Evolutionary conservation across 2,888 invertebrate genomes (phyloP), one percentile per base, ranked within the genome.

Genomic region (Rutpela maculata): DNA sequence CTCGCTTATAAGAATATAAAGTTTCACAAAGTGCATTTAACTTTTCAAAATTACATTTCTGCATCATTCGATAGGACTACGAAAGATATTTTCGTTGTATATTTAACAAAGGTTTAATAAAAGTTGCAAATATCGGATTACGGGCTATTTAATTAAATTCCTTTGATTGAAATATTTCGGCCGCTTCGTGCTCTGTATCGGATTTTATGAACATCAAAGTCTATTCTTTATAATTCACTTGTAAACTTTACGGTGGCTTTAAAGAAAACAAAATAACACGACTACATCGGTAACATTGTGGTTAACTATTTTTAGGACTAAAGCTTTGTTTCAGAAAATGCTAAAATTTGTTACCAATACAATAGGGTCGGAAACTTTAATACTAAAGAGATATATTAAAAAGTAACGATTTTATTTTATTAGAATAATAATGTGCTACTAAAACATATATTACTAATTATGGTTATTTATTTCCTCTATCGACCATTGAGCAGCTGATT

Each of bases 111-210:
- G n/a, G 50, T 50, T 50, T 50, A 50, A 50, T 50, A 50, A 22
- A 74, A 74, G 74, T 67, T 74, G 59, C 67, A 74, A 67, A 74
- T 74, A 74, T 74, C 67, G 43, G 67, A 62, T 74, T 67, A 74
- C 43, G 35, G 74, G 19, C 31, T n/a, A 74, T 74, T 59, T 74
- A 74, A 74, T 74, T 67, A 78, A 78, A 75, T 78, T 78, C 78
- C 75, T 72, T 75, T 76, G 72, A 74, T 74, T 74, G 74, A 67
- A 74, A 60, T 67, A 67, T 74, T 55, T 67, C 62, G 57, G 74
- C 38, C 22, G 38, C 55, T 38, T 19, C 63, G 43, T 31, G 12
- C 55, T 63, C 31, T 26, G n/a, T 17, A 18, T 72, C 55, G 62
- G 26, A 22, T 63, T 72, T 63, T 55, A 63, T 55, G 55, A 63